Evolutionary conservation across 2,113 vertebrate species (phyloP), one percentile per base, ranked within the genome.

Genomic region (Mormyrus iriodes): DNA sequence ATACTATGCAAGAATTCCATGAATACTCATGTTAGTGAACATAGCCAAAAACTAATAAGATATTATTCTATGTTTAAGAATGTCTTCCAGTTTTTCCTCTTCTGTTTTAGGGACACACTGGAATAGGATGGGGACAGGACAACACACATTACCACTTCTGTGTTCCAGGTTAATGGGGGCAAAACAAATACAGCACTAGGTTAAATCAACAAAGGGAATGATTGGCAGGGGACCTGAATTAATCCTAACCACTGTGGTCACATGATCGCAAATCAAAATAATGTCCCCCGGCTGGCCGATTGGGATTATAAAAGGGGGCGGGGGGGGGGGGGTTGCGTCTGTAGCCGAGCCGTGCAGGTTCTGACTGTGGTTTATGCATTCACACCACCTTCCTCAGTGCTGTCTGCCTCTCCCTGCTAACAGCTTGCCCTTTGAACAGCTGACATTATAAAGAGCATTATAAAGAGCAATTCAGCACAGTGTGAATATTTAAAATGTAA

Each of bases 401-500:
- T 21, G 48, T 55, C 73, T 8, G 21, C 51, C 24, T 13, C 39
- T 46, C 10, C 19, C 58, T 84, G 76, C 84, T 53, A 48, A 88
- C 48, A 17, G 55, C 83, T 89, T 90, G 90, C 88, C 90, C 90
- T 92, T 90, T 92, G 88, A 89, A 90, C 87, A 85, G 82, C 27
- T 89, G 90, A 90, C 89, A 90, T 92, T 90, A 90, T 89, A 88
- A 90, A 86, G 85, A 91, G 88, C 90, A 90, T 82, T 91, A n/a
- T n/a, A n/a, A n/a, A n/a, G n/a, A n/a, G n/a, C n/a, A n/a, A n/a
- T 91, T 90, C 83, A 61, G 87, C 46, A 46, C 73, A 69, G 61
- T 90, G 86, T 90, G 91, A 90, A 90, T 91, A 90, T 90, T 89
- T 89, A 89, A 61, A 86, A 88, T 73, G 65, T 61, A 89, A 88